phyloP scores from a whole-genome alignment of 2,888 invertebrate species.

The Calephelis perditalis region DNA sequence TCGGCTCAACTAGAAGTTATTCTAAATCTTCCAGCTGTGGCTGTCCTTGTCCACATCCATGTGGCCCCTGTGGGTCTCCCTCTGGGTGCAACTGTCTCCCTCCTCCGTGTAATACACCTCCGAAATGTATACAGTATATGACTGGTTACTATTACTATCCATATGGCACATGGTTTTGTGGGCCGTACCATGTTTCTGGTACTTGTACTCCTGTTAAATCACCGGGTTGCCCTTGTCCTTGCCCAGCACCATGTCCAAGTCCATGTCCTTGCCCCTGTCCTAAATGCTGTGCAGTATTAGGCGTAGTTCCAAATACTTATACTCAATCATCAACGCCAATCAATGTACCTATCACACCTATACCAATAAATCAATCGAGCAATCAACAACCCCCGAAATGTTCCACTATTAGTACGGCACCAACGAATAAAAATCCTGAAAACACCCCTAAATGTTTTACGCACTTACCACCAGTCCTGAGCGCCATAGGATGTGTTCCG shows the following conservation, averaged over 20 bases:
- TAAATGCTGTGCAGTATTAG: constrained; percentile 12
- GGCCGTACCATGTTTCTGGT: constrained; percentile 55
- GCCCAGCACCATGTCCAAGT: constrained; percentile 18
- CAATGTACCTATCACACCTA: constrained; percentile 6
- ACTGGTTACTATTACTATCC: constrained; percentile 65
- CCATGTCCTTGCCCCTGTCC: not conserved
- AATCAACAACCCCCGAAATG: not conserved
- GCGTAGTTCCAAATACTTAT: not conserved
- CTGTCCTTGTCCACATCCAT: constrained; percentile 39
- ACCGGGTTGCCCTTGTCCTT: constrained; percentile 35
- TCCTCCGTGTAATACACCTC: constrained; percentile 52
- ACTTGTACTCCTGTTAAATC: constrained; percentile 41
- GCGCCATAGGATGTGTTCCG: not conserved
- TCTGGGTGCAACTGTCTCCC: constrained; percentile 47
- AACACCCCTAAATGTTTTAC: not conserved
- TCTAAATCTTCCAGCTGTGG: constrained; percentile 23
- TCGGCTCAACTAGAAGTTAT: not conserved
- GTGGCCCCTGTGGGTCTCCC: constrained; percentile 41
- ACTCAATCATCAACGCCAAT: constrained; percentile 2
- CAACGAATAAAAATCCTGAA: not conserved
- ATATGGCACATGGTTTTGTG: constrained; percentile 62
- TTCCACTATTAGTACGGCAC: not conserved
- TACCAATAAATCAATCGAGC: not conserved
- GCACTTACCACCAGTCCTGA: constrained; percentile 1
- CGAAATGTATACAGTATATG: constrained; percentile 57